Base-by-base conservation (phyloP, 1,140 invertebrate genomes). In the Calliphora vicina region DNA sequence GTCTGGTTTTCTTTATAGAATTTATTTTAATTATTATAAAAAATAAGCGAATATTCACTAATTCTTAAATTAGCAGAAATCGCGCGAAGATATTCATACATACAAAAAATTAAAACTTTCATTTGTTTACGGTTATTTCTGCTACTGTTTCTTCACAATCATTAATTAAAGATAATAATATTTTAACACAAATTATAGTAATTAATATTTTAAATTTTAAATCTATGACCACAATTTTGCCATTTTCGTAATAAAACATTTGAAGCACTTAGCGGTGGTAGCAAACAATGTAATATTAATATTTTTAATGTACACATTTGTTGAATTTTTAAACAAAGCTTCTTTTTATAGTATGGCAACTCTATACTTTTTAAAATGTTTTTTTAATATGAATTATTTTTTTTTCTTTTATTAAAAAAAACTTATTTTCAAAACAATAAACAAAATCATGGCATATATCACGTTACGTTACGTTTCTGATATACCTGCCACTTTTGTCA, bases 1-100 rank as follows among this genome's bases (percentile, higher is more conserved):
- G 35, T 43, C 35, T 35, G 35, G 35, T 43, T 43, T 78, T 23
- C 74, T 45, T 43, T 43, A 1, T 5, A 35, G 8, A 43, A 45
- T 78, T 45, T 78, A 2, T 78, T 25, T 78, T 43, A 78, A 78
- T 78, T 78, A 43, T 43, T 42, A 67, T 6, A 67, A 20, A n/a
- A 67, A 67, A 23, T 67, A 10, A 43, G 35, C 35, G 74, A 43
- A 78, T 10, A 43, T 13, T 43, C 23, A 78, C 74, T 78, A 78
- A 78, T 78, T 78, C n/a, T 78, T 43, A 43, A 78, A 78, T 78
- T 78, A 78, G 74, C 42, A 78, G 20, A 78, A 78, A 67, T 23
- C 74, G 74, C 74, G 35, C 35, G 35, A 76, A 10, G 73, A 43
- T 43, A 23, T 20, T 23, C 74, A 43, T 43, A 23, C 35, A 78